A percentile compares a stretch with the other conserved stretches of the same genome.
Conservation (phyloP, 2,797 vertebrate species). For the Aplochiton taeniatus region DNA sequence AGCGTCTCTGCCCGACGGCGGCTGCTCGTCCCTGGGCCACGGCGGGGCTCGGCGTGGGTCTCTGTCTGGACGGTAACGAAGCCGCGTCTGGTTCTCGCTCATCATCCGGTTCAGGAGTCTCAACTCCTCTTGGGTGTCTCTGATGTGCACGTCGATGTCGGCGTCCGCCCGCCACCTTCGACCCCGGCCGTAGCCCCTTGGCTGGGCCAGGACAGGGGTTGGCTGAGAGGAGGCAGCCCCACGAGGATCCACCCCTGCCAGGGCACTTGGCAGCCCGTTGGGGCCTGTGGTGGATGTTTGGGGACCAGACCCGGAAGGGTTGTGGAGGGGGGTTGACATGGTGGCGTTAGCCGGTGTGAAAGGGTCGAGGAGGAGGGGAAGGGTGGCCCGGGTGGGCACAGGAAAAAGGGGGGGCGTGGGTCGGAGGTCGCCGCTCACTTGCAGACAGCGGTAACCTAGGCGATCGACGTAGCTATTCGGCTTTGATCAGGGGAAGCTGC, state of each 20-base stretch:
- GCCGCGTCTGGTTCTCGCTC: too few relatives aligned
- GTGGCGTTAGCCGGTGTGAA: conserved; percentile 73
- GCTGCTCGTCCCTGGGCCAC: conserved; percentile 51
- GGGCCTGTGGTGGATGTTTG: conserved; percentile 72
- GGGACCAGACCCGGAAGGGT: conserved; percentile 76
- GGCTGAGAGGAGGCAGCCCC: conserved; percentile 4
- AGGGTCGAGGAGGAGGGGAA: conserved; percentile 73
- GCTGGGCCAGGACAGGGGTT: conserved; percentile 37
- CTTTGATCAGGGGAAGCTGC: conserved; percentile 85
- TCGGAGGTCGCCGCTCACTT: conserved; percentile 30
- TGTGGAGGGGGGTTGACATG: conserved; percentile 81
- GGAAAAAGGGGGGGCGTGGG: conserved; percentile 45
- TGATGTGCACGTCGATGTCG: conserved; percentile 67
- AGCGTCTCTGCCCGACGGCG: conserved; percentile 49
- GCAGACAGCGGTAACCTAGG: conserved; percentile 67
- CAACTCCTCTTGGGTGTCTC: conserved; percentile 67
- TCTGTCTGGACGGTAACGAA: too few relatives aligned
- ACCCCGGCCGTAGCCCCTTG: conserved; percentile 60
- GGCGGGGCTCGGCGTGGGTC: too few relatives aligned
- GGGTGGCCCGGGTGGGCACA: conserved; percentile 58
- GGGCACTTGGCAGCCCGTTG: conserved; percentile 47
- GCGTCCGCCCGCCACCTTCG: too few relatives aligned
- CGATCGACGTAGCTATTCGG: conserved; percentile 77
- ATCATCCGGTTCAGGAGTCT: conserved; percentile 64
- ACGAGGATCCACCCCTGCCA: conserved; percentile 26